Evolutionary conservation across 2,113 vertebrate species (phyloP), one percentile per base, ranked within the genome.

Genomic region (Alligator mississippiensis): DNA sequence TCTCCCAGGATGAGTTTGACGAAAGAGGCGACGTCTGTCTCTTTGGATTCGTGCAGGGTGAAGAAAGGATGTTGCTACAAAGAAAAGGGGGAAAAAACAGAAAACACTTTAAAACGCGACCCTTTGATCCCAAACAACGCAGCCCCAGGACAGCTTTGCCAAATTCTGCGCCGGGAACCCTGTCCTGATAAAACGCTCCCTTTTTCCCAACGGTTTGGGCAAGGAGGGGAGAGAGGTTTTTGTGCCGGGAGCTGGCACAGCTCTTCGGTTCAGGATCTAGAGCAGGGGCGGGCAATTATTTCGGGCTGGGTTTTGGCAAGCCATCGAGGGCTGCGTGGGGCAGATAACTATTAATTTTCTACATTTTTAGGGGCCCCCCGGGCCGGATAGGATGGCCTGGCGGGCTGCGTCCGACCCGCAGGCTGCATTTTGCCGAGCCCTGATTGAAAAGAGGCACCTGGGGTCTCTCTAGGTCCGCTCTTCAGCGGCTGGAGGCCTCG

Each of bases 21-120:
- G 97, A 99, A 99, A 98, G 98, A 99, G 80, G 99, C 99, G 98
- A 99, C 99, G 82, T 99, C 99, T 89, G 99, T 99, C 86, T 98
- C 99, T 99, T 99, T 99, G 98, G 98, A 98, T 98, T 99, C 99
- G 11, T 99, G 99, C 97, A 98, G 96, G 87, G 98, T 98, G 98
- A 99, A 99, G 98, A 99, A 99, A 90, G 96, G 98, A 98, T 99
- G 99, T 99, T 98, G 98, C 99, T 99, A 97, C 74, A 78, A 92
- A 91, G 94, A 95, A 64, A 96, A 9, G 7, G n/a, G 59, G 60
- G n/a, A 87, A 22, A 74, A 96, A 95, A 77, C 13, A 93, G 11
- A 76, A 2, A 66, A 5, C 7, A 2, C 47, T 88, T 96, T 83
- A 96, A 68, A 77, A 86, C 68, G 77, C 60, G 77, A 47, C 55